These are phyloP conservation scores for Unio delphinus DNA, from an alignment of 2,888 invertebrate genomes.

Conservation along the genomic window DNA sequence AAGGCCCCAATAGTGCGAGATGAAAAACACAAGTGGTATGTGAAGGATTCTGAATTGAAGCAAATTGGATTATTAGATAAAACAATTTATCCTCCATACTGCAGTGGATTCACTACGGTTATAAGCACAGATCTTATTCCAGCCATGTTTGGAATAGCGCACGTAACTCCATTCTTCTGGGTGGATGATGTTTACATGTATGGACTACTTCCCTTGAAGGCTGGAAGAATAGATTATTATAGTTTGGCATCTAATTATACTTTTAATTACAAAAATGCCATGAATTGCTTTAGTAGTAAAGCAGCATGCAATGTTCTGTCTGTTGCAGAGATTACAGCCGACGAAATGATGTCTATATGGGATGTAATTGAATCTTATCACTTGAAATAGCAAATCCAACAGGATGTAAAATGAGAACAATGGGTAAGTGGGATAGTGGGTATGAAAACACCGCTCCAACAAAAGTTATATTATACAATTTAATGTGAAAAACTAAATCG, in stretches of 20 bases:
- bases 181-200: constrained; percentile 1
- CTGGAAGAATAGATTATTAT: not conserved
- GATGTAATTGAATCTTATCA: too few species aligned
- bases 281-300: not conserved
- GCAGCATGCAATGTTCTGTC: too few species aligned
- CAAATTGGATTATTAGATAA: not conserved
- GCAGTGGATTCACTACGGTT: constrained; percentile 1
- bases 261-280: not conserved
- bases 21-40: constrained; percentile 1
- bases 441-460: too few species aligned
- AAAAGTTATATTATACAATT: too few species aligned
- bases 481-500: too few species aligned
- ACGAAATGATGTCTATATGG: too few species aligned
- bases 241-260: not conserved
- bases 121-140: constrained; percentile 1
- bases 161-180: constrained; percentile 1
- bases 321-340: too few species aligned
- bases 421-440: too few species aligned
- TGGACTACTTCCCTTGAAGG: constrained; percentile 1
- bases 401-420: too few species aligned
- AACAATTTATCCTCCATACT: not conserved
- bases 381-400: too few species aligned
- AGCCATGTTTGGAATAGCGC: not conserved
- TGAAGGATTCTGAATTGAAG: not conserved
- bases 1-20: not conserved